Conservation (phyloP, 2,113 vertebrate species). For the Okapia johnstoni region DNA sequence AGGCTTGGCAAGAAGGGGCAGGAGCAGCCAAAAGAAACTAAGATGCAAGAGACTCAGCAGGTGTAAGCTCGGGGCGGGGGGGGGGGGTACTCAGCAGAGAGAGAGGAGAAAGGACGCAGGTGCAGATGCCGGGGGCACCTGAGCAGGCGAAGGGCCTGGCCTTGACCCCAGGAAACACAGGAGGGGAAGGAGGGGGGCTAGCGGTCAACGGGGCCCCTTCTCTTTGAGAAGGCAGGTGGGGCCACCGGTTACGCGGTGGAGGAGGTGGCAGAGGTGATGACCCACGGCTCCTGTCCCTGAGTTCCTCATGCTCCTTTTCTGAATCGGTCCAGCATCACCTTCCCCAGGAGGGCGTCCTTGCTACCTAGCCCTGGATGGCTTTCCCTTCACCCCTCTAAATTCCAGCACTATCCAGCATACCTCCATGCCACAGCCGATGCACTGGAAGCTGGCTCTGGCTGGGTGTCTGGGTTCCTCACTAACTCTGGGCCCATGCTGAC, state of each 20-base stretch:
- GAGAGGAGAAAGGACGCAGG: too few relatives aligned
- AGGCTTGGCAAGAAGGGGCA: background rate
- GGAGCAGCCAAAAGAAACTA: background rate
- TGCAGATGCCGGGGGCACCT: accelerated
- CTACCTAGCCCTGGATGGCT: background rate
- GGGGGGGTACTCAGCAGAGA: background rate
- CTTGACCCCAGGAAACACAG: background rate
- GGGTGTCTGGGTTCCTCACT: background rate
- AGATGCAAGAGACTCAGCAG: background rate
- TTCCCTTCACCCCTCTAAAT: background rate
- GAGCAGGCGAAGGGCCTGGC: background rate
- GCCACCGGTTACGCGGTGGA: accelerated
- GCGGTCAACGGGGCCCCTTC: background rate
- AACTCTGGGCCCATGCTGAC: accelerated
- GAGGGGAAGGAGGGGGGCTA: background rate
- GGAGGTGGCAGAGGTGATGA: background rate
- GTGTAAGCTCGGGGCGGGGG: accelerated
- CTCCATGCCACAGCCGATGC: accelerated
- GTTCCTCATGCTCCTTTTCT: too few relatives aligned
- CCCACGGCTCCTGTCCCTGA: accelerated
- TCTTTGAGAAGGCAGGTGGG: background rate
- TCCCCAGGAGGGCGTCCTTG: accelerated
- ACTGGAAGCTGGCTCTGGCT: accelerated
- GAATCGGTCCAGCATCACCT: background rate
- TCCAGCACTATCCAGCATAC: accelerated